Percentiles rank a stretch among this genome's conserved stretches.
These are phyloP conservation scores for Protonibea diacanthus DNA, from an alignment of 2,797 vertebrate species.

Conservation along the genomic window DNA sequence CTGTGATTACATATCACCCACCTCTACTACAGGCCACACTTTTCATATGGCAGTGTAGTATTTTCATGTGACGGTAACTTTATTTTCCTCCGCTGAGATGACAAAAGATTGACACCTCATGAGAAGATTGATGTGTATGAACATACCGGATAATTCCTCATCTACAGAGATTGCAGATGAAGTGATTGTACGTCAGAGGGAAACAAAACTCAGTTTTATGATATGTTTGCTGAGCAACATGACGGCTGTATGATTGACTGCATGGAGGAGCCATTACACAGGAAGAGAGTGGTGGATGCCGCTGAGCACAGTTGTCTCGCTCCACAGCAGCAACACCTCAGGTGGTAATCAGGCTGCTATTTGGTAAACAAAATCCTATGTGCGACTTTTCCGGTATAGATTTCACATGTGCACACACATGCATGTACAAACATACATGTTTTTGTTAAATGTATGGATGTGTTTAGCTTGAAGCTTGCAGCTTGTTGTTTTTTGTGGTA, in stretches of 20 bases:
- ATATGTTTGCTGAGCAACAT: slow-evolving; percentile 48
- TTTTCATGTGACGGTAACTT: slow-evolving; percentile 6
- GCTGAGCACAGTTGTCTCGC: slow-evolving; percentile 71
- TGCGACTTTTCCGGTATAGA: too few relatives aligned
- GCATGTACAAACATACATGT: not conserved
- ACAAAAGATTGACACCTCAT: slow-evolving; percentile 11
- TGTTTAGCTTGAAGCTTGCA: not conserved
- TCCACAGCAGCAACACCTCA: slow-evolving; percentile 70
- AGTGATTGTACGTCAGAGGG: slow-evolving; percentile 3
- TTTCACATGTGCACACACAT: not conserved
- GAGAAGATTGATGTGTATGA: not conserved
- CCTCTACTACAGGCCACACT: not conserved
- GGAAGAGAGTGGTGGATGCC: slow-evolving; percentile 63
- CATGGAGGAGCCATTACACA: slow-evolving; percentile 74
- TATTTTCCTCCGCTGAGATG: slow-evolving; percentile 8
- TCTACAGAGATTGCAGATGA: not conserved
- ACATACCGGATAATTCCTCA: not conserved
- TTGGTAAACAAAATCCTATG: slow-evolving; percentile 75
- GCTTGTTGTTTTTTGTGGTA: not conserved
- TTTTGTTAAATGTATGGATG: not conserved
- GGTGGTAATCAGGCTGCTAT: slow-evolving; percentile 77
- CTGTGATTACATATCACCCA: not conserved
- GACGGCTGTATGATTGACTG: slow-evolving; percentile 68
- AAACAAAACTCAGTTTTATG: slow-evolving; percentile 44
- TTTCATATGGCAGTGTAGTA: not conserved